Evolutionary conservation across 2,797 vertebrate genomes (phyloP), one percentile per base, ranked within the genome.

Genomic region (Poliocrania exsul): DNA sequence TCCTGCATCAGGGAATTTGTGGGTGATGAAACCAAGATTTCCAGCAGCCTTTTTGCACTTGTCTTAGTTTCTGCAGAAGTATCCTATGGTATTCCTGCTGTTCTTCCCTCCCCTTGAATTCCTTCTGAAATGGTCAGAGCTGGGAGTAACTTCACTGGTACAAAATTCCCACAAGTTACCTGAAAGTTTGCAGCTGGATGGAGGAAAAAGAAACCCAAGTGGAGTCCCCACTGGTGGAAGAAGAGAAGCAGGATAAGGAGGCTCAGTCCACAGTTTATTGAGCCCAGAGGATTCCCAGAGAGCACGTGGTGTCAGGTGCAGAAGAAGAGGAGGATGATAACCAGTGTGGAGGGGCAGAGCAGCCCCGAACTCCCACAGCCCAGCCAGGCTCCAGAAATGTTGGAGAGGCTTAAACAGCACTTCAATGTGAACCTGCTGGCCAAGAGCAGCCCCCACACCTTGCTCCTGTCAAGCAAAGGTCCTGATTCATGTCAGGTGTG

Each of bases 1-100:
- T 96, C 90, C 96, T 96, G 80, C 91, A 94, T 92, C 69, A 72
- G 93, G 86, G 90, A 82, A 37, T 85, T 89, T 84, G 67, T 75
- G 87, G 88, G 85, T 69, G 57, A 88, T 87, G 94, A 86, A 96
- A 80, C 90, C 64, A 95, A 81, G 69, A 35, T 75, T 91, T 69
- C 38, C 31, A 80, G 51, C 66, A 73, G 71, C 40, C 16, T 23
- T 73, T 78, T 56, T 49, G 10, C 8, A 1, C 66, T 38, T 26
- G 33, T 66, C 67, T 47, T 42, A 42, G 11, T 89, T 89, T 86
- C 38, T 56, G 21, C 73, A 81, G 74, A 64, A 26, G 42, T 35
- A 13, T 53, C 40, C 23, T 69, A 8, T 54, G 79, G 31, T 31
- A 46, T 58, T 61, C 38, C 75, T 90, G 64, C 46, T 28, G 8